Conservation (phyloP, 2,888 invertebrate genomes). For the Tubulanus polymorphus region DNA sequence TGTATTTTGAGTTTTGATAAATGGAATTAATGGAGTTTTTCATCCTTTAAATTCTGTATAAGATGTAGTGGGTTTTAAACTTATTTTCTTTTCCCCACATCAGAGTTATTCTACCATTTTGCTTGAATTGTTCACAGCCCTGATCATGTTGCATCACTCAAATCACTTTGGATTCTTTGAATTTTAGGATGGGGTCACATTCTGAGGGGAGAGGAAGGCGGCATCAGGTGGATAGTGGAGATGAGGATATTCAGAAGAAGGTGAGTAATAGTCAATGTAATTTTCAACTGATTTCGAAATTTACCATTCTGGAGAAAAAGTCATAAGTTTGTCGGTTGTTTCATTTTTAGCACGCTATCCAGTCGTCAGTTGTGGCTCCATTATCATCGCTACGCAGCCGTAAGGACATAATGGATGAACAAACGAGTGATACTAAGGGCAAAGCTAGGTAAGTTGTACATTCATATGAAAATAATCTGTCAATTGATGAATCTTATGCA, state of each 20-base stretch:
- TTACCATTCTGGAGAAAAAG: no score
- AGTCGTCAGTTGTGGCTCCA: slow-evolving; percentile 73
- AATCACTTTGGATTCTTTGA: slow-evolving; percentile 8
- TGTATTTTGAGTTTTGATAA: slow-evolving; percentile 4
- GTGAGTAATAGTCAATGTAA: slow-evolving; percentile 23
- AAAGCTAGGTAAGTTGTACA: slow-evolving; percentile 51
- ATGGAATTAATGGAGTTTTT: no score
- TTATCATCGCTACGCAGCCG: slow-evolving; percentile 76
- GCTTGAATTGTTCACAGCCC: no score
- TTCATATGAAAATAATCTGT: neutral
- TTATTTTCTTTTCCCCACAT: no score
- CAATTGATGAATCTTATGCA: neutral
- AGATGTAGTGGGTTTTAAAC: no score
- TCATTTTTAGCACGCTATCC: slow-evolving; percentile 59
- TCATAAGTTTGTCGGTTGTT: no score
- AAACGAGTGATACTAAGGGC: slow-evolving; percentile 75
- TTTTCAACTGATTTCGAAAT: no score
- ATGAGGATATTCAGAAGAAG: slow-evolving; percentile 45
- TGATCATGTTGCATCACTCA: no score
- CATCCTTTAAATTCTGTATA: no score
- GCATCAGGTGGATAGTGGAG: slow-evolving; percentile 47
- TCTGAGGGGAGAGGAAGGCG: slow-evolving; percentile 21
- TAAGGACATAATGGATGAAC: slow-evolving; percentile 74
- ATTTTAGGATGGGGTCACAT: slow-evolving; percentile 35
- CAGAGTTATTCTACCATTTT: no score